A percentile compares a stretch with the other conserved stretches of the same genome.
phyloP scores from a whole-genome alignment of 2,113 vertebrate species.

The Rhinoptilus africanus region DNA sequence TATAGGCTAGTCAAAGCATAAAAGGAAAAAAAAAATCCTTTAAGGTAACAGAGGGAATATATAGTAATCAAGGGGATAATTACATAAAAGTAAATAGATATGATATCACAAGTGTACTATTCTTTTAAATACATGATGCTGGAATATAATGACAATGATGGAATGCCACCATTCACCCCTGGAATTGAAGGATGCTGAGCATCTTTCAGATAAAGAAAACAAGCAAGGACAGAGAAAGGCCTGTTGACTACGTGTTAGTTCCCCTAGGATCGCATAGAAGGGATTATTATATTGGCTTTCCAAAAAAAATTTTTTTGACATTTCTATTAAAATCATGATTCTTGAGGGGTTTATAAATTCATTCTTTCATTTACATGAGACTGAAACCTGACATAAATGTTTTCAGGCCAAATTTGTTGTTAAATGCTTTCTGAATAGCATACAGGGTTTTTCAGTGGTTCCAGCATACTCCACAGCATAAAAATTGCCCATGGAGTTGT shows the following conservation, averaged over 20 bases:
- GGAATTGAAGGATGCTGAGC: conserved; percentile 26
- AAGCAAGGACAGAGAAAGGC: background rate
- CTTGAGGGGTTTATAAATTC: conserved; percentile 53
- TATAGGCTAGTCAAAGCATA: background rate
- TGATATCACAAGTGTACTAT: conserved; percentile 33
- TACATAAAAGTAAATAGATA: background rate
- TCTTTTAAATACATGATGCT: conserved; percentile 53
- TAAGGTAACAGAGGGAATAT: background rate
- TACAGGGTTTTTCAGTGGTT: background rate
- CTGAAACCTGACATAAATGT: conserved; percentile 49
- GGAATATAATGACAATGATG: conserved; percentile 49
- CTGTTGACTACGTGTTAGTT: conserved; percentile 7
- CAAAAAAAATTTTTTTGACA: conserved; percentile 7
- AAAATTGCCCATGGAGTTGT: background rate
- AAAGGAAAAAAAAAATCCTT: background rate
- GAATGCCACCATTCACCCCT: conserved; percentile 44
- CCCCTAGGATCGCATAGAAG: conserved; percentile 21
- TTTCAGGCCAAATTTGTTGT: conserved; percentile 22
- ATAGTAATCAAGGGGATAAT: background rate
- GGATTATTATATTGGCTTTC: conserved; percentile 45
- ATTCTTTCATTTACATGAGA: conserved; percentile 46
- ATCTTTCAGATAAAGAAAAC: conserved; percentile 52
- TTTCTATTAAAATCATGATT: conserved; percentile 62
- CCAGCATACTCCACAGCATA: background rate
- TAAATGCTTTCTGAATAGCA: background rate